Evolutionary conservation across 2,888 invertebrate genomes (phyloP).

Genomic region (Mallateleia sp.): DNA sequence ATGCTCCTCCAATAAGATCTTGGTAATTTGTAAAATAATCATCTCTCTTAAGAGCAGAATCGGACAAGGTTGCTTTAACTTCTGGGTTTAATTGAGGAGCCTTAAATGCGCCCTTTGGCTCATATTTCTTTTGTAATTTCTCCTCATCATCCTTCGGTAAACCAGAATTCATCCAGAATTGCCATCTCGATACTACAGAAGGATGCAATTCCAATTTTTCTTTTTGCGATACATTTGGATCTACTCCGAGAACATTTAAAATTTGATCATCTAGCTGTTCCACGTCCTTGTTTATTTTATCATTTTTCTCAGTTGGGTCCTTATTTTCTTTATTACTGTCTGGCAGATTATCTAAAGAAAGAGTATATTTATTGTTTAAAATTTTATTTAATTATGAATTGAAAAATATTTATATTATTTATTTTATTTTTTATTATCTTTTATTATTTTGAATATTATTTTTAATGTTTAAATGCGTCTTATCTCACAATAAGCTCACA

Average conservation of each 20-base stretch:
- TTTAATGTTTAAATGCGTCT: no score
- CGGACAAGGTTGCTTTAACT: slow-evolving; percentile 27
- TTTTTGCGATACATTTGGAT: not conserved
- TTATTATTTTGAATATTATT: no score
- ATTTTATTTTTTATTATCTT: no score
- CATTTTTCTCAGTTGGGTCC: no score
- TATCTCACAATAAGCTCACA: no score
- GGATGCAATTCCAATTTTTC: not conserved
- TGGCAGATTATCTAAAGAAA: no score
- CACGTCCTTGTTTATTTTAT: not conserved
- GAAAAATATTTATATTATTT: no score
- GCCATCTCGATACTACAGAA: slow-evolving; percentile 1
- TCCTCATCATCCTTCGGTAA: slow-evolving; percentile 31
- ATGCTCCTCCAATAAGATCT: slow-evolving; percentile 5
- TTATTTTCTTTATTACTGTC: no score
- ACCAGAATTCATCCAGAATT: slow-evolving; percentile 5
- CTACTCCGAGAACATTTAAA: not conserved
- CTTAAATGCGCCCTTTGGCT: slow-evolving; percentile 16
- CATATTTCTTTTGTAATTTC: slow-evolving; percentile 24
- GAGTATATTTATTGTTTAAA: no score
- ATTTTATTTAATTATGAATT: no score
- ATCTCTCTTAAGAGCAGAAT: slow-evolving; percentile 38
- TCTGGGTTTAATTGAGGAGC: slow-evolving; percentile 19
- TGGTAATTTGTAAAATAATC: slow-evolving; percentile 28
- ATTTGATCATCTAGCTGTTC: not conserved